phyloP scores from a whole-genome alignment of 2,113 vertebrate genomes.

The Heterocephalus glaber region DNA sequence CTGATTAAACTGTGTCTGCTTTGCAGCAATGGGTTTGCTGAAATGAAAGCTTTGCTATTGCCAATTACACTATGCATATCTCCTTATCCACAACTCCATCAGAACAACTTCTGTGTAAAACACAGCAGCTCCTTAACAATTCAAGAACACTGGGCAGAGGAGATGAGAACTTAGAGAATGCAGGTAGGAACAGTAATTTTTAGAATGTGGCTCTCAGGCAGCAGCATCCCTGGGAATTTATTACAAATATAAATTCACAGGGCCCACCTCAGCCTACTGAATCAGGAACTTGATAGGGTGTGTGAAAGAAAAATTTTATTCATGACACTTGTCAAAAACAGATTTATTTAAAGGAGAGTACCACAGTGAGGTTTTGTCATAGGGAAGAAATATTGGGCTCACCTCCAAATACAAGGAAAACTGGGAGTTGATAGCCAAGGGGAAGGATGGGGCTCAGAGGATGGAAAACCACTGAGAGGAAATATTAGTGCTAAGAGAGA shows the following conservation, averaged over 20 bases:
- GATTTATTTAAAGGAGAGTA: neutral
- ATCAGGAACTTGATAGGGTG: neutral
- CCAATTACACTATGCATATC: neutral
- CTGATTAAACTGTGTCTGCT: slow-evolving; percentile 63
- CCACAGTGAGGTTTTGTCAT: neutral
- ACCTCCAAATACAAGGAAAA: neutral
- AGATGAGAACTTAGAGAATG: neutral
- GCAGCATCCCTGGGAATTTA: neutral
- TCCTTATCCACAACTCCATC: neutral
- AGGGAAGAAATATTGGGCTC: neutral
- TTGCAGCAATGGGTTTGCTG: neutral
- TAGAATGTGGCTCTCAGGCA: neutral
- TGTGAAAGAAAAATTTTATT: neutral
- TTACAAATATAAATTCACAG: neutral
- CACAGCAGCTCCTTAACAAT: neutral
- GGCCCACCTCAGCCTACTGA: neutral
- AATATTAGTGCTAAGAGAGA: neutral
- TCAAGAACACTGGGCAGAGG: neutral
- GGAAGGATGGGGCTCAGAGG: neutral
- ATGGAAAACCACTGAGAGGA: neutral
- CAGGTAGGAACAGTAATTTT: neutral
- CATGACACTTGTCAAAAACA: neutral
- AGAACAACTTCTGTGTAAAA: neutral
- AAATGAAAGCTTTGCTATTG: slow-evolving; percentile 13
- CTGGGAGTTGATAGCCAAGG: neutral